These are phyloP conservation scores for Hetaerina americana DNA, from an alignment of 1,140 invertebrate species.

Conservation along the genomic window DNA sequence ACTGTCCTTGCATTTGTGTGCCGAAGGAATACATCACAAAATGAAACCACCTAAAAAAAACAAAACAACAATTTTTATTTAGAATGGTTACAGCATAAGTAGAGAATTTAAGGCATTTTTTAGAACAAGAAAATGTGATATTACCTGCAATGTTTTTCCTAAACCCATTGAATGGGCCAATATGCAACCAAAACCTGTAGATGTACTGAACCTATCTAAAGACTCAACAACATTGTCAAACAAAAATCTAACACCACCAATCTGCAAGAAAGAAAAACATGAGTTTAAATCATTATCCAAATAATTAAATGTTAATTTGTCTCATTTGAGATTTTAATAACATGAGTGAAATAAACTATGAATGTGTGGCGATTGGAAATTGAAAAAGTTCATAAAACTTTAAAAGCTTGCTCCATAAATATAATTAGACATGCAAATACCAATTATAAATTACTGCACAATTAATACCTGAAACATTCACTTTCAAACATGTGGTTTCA, in stretches of 20 bases:
- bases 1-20: conserved; percentile 80
- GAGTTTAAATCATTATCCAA: background rate
- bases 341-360: no score
- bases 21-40: conserved; percentile 89
- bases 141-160: conserved; percentile 92
- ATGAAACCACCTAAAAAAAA: conserved; percentile 57
- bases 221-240: conserved; percentile 96
- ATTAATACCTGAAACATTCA: no score
- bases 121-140: background rate
- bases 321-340: no score
- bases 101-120: background rate
- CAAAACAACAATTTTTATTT: conserved; percentile 9
- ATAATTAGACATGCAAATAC: no score
- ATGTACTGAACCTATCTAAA: conserved; percentile 71
- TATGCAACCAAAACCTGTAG: conserved; percentile 91
- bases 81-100: background rate
- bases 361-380: no score
- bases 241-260: conserved; percentile 89
- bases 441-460: no score
- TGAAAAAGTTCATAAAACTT: no score
- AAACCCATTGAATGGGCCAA: conserved; percentile 98
- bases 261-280: conserved; percentile 39
- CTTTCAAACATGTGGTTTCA: no score
- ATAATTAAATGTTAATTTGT: background rate
- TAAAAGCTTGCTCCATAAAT: no score